Conservation (phyloP, 2,888 invertebrate species). For the Chrysopilus asiliformis region DNA sequence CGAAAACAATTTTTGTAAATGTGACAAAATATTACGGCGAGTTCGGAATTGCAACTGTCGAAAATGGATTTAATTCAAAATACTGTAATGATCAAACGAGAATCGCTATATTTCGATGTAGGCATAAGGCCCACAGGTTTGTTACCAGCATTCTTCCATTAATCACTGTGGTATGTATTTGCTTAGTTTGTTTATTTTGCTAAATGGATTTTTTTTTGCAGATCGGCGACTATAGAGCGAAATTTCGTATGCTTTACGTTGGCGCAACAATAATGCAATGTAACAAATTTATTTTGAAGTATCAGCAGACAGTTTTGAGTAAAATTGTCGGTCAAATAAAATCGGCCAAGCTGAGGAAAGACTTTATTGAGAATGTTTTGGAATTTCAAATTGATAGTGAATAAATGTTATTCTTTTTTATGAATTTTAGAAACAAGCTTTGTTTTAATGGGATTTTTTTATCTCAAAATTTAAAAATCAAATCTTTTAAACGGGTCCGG, state of each 20-base stretch:
- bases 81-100: constrained; percentile 66
- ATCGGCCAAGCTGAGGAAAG: constrained; percentile 47
- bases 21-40: constrained; percentile 62
- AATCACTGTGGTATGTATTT: constrained; percentile 40
- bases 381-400: constrained; percentile 30
- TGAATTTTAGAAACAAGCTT: too few species aligned
- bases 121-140: constrained; percentile 64
- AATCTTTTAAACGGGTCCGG: too few species aligned
- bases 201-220: constrained; percentile 15
- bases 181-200: background rate
- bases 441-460: too few species aligned
- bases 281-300: constrained; percentile 55
- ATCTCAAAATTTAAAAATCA: too few species aligned
- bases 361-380: constrained; percentile 36
- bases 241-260: constrained; percentile 51
- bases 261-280: constrained; percentile 71
- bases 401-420: too few species aligned
- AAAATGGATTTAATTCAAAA: constrained; percentile 58
- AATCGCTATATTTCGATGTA: constrained; percentile 55
- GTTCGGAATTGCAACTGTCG: constrained; percentile 57
- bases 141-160: constrained; percentile 55
- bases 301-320: constrained; percentile 54
- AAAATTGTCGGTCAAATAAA: constrained; percentile 46
- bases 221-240: constrained; percentile 48
- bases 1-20: constrained; percentile 40